Conservation (phyloP, 2,888 invertebrate genomes). For the Argyresthia albistria region DNA sequence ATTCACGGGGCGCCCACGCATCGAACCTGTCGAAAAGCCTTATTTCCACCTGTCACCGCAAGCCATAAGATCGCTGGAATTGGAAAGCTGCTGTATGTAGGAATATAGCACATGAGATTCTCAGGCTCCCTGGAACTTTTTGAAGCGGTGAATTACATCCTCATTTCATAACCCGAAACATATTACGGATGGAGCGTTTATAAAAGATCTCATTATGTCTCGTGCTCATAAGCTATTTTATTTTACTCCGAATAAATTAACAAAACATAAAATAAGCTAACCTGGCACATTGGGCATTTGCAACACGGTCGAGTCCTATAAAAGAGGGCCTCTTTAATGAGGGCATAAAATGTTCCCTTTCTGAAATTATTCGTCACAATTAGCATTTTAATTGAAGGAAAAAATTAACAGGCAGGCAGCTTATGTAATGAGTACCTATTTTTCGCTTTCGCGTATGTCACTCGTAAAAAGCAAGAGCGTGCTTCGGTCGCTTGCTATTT, state of each 20-base stretch:
- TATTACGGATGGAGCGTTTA: too few relatives aligned
- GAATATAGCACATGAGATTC: too few relatives aligned
- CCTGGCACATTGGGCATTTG: slow-evolving; percentile 39
- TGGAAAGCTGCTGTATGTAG: too few relatives aligned
- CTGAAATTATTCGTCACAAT: slow-evolving; percentile 45
- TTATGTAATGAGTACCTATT: slow-evolving; percentile 23
- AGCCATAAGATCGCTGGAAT: too few relatives aligned
- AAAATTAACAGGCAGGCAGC: slow-evolving; percentile 23
- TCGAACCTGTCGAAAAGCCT: too few relatives aligned
- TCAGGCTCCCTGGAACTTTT: too few relatives aligned
- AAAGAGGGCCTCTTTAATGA: slow-evolving; percentile 42
- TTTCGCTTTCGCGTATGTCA: slow-evolving; percentile 11
- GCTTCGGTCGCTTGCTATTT: not conserved
- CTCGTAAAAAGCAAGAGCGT: slow-evolving; percentile 1
- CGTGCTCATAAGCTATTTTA: too few relatives aligned
- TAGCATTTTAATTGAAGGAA: slow-evolving; percentile 53
- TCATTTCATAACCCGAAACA: too few relatives aligned
- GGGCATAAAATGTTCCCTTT: slow-evolving; percentile 42
- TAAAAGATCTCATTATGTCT: too few relatives aligned
- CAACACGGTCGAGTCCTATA: slow-evolving; percentile 24
- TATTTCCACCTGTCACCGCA: too few relatives aligned
- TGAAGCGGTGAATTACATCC: too few relatives aligned
- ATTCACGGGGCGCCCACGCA: too few relatives aligned
- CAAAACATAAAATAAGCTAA: slow-evolving; percentile 32
- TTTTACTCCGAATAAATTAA: slow-evolving; percentile 9